Evolutionary conservation across 2,888 invertebrate species (phyloP), one percentile per base, ranked within the genome.

Genomic region (Caenorhabditis sp.): DNA sequence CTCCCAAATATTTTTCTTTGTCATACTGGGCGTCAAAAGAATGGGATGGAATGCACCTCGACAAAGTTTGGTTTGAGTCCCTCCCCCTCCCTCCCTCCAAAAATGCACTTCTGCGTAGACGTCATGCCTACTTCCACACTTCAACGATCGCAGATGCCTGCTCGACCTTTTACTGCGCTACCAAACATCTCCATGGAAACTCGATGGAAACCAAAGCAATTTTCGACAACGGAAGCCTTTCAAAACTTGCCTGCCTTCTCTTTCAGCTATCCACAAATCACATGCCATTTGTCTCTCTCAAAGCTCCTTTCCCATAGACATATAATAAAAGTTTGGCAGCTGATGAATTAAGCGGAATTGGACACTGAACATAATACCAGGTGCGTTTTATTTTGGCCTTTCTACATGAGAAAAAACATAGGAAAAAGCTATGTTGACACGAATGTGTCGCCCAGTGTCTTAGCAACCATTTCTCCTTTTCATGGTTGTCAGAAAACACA

Each of bases 121-220:
- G 47, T 47, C 47, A 47, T 13, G 6, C 9, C 32, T 4, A 9
- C 32, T 32, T 9, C 32, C 32, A 32, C 32, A 32, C 32, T 6
- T n/a, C 32, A 6, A 6, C 40, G 13, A 60, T 22, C 26, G 44
- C n/a, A n/a, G 26, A 61, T 9, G 9, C 40, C 40, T n/a, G 47
- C 47, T 28, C 28, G 18, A 44, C 40, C 40, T 51, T 44, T 68
- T 18, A n/a, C 35, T 62, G 20, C n/a, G 62, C 58, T 64, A 20
- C 56, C 56, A 37, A 26, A 35, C 24, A 47, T 77, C 69, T 68
- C 77, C 77, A 77, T 77, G 69, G 26, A 18, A 32, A 77, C 77
- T 26, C 8, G 18, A 5, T 15, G 24, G 24, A 9, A 24, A 28
- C 64, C 58, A 50, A 28, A 55, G 50, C 35, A 35, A 24, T 47